A percentile compares a stretch with the other conserved stretches of the same genome.
These are phyloP conservation scores for Drosophila nasuta DNA, from an alignment of 1,140 invertebrate species.

Conservation along the genomic window DNA sequence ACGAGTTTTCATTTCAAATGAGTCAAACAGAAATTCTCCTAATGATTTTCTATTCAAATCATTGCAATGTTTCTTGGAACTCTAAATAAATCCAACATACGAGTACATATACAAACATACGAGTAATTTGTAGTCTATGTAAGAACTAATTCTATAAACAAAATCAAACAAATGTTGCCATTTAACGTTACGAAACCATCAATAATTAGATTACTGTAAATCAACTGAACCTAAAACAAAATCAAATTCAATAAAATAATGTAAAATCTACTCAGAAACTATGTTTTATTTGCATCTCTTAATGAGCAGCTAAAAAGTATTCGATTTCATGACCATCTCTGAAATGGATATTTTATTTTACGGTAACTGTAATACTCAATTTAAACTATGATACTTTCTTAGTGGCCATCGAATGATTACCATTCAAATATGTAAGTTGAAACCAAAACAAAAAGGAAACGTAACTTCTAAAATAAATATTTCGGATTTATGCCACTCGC, in stretches of 20 bases:
- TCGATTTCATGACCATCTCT: too few species aligned
- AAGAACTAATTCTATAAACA: conserved; percentile 15
- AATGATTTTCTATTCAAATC: too few species aligned
- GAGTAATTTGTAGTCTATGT: conserved; percentile 21
- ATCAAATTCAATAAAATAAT: conserved; percentile 48
- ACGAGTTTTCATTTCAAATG: conserved; percentile 13
- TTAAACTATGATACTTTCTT: not conserved
- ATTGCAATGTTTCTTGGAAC: too few species aligned
- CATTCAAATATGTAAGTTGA: not conserved
- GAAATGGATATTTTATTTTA: not conserved
- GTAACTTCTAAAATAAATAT: not conserved
- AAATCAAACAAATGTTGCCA: conserved; percentile 38
- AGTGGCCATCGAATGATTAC: too few species aligned
- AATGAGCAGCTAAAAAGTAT: not conserved
- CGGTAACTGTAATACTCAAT: too few species aligned
- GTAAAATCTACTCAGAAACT: conserved; percentile 21
- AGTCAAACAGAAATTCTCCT: not conserved
- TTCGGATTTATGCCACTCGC: not conserved
- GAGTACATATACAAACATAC: conserved; percentile 4
- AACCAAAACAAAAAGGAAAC: not conserved
- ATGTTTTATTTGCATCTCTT: not conserved
- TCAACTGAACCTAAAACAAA: conserved; percentile 51
- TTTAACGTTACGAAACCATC: conserved; percentile 78
- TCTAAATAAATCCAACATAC: conserved; percentile 3
- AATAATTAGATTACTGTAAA: conserved; percentile 81